phyloP scores from a whole-genome alignment of 2,797 vertebrate species.

The Pantherophis vulpinus region DNA sequence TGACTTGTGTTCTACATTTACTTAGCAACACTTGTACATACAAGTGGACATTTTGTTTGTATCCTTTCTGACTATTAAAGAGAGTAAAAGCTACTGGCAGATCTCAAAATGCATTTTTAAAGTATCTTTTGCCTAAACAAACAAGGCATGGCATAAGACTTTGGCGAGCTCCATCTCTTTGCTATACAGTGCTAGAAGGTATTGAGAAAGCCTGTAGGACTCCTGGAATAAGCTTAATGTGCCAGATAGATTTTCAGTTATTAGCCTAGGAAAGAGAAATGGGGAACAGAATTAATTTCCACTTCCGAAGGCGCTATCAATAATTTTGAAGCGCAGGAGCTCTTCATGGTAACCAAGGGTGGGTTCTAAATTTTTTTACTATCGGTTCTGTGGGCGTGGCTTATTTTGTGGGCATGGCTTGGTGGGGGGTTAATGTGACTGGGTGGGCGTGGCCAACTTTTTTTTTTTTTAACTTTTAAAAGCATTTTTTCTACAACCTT shows the following conservation, averaged over 20 bases:
- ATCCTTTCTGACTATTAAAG: fast-evolving
- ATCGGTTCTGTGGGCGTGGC: no score
- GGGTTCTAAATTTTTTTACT: no score
- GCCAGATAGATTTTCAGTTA: neutral
- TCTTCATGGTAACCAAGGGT: neutral
- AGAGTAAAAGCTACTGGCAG: neutral
- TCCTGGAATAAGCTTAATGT: neutral
- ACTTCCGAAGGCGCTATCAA: neutral
- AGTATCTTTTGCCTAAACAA: neutral
- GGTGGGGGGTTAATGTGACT: no score
- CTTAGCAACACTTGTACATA: neutral
- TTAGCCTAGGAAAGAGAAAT: neutral
- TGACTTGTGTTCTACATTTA: slow-evolving; percentile 5
- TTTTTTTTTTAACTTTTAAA: no score
- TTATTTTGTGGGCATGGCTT: no score
- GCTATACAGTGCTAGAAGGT: fast-evolving
- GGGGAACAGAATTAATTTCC: neutral
- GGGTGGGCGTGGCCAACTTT: no score
- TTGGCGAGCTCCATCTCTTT: neutral
- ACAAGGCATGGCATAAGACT: neutral
- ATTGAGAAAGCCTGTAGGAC: neutral
- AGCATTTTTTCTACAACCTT: no score
- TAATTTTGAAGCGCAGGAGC: neutral
- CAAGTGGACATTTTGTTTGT: neutral
- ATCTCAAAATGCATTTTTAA: neutral